phyloP scores from a whole-genome alignment of 1,140 invertebrate species.

The Oppia nitens region DNA sequence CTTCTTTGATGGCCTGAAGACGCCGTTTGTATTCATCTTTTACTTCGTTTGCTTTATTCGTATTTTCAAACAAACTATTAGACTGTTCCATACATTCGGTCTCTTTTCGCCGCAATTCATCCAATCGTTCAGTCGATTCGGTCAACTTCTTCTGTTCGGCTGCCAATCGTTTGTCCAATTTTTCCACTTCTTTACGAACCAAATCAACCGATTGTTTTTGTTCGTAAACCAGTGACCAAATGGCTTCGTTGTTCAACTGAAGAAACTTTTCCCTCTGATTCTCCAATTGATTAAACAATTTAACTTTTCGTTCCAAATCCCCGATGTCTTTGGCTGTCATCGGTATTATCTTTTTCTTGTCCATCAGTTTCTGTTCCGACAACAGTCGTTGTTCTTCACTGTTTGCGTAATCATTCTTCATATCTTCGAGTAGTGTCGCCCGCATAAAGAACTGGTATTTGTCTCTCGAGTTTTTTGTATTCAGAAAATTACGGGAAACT shows the following conservation, averaged over 20 bases:
- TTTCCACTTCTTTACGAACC: background rate
- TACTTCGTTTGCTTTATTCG: background rate
- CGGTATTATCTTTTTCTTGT: slow-evolving; percentile 28
- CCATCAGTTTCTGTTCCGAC: slow-evolving; percentile 26
- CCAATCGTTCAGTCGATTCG: background rate
- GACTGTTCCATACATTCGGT: background rate
- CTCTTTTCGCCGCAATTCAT: background rate
- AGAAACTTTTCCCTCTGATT: slow-evolving; percentile 15
- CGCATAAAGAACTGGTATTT: slow-evolving; percentile 65
- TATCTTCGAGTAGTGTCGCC: slow-evolving; percentile 63
- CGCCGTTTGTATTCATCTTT: background rate
- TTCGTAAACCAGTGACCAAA: slow-evolving; percentile 28
- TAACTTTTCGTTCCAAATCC: slow-evolving; percentile 15
- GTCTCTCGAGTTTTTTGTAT: slow-evolving; percentile 48
- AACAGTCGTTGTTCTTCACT: slow-evolving; percentile 26
- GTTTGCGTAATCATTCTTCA: slow-evolving; percentile 44
- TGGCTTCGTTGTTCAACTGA: slow-evolving; percentile 34
- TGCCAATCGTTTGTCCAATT: no score
- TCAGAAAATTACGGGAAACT: slow-evolving; percentile 62
- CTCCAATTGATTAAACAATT: slow-evolving; percentile 6
- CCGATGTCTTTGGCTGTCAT: slow-evolving; percentile 13
- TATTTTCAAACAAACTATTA: background rate
- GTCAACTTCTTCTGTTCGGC: background rate
- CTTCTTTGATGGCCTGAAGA: slow-evolving; percentile 9
- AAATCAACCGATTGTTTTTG: background rate